Base-by-base conservation (phyloP, 1,140 invertebrate genomes). In the Archivesica marissinica region DNA sequence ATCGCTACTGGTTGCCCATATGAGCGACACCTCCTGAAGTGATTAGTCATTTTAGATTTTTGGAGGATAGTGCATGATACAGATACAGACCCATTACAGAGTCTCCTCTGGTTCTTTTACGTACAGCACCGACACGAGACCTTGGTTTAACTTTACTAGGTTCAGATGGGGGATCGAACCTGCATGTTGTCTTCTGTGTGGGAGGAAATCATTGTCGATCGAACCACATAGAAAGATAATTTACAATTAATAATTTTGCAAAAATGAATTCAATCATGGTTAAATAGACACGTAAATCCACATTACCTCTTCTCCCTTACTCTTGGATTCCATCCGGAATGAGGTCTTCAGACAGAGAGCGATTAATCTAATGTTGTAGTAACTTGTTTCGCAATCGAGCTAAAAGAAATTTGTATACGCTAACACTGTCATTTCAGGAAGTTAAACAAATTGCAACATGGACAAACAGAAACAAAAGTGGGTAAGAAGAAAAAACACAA, bases 371-470 rank as follows among this genome's bases (percentile, higher is more conserved):
- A 9, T 47, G 41, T 47, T 17, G 7, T 47, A 17, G 41, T 9
- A 17, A 47, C 17, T 9, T 59, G 7, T 7, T 59, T 59, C 20
- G 7, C 23, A 9, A 11, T 59, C 9, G 6, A 59, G 6, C 11
- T 35, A 39, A n/a, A n/a, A n/a, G n/a, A 17, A 33, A 39, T n/a
- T 3, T 2, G 50, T 28, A 72, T 72, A 25, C 39, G 64, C 17
- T 75, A 33, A 6, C 50, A 80, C 39, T 66, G 15, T 38, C 33
- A 30, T 78, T 95, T 77, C 92, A 96, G 96, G 87, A 97, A 97
- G 95, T 92, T 97, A 35, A 95, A 97, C 86, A 97, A 97, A 94
- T 93, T 98, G 41, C 96, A 97, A 88, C 96, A 95, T 76, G 94
- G 93, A 91, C 91, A 86, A 86, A 93, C 89, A 87, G 96, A 85